Percentiles rank a stretch among this genome's conserved stretches.
phyloP scores from a whole-genome alignment of 1,140 invertebrate species.

The Anastrepha obliqua region DNA sequence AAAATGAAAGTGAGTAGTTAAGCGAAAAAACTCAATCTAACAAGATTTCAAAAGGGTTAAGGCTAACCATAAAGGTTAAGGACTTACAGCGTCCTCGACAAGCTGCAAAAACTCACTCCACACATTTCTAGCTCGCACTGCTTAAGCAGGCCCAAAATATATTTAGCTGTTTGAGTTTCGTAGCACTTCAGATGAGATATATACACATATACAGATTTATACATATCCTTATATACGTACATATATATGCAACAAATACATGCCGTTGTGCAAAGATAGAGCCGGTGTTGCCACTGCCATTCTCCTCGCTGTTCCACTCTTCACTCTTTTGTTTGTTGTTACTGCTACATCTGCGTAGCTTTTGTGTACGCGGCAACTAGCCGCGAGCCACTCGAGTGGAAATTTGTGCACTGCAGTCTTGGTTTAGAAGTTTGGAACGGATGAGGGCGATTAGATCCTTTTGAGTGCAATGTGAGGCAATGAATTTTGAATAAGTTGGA shows the following conservation, averaged over 20 bases:
- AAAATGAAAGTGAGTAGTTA: neutral
- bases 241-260: neutral
- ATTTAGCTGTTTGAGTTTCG: neutral
- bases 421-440: conserved; percentile 4
- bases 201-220: neutral
- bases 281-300: neutral
- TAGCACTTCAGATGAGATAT: neutral
- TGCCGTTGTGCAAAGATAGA: neutral
- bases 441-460: neutral
- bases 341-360: neutral
- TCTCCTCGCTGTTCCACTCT: neutral
- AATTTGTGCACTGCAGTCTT: conserved; percentile 15
- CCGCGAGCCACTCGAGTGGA: conserved; percentile 40
- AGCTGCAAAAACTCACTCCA: neutral
- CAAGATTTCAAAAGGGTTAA: conserved; percentile 27
- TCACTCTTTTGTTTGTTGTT: neutral
- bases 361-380: conserved; percentile 14
- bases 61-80: conserved; percentile 43
- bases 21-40: conserved; percentile 5
- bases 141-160: neutral
- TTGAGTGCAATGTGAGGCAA: neutral
- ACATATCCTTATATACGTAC: no score
- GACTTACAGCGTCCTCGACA: conserved; percentile 24
- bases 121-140: neutral
- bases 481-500: neutral